A percentile compares a stretch with the other conserved stretches of the same genome.
These are phyloP conservation scores for Mycalesis mineus DNA, from an alignment of 2,888 invertebrate genomes.

Conservation along the genomic window DNA sequence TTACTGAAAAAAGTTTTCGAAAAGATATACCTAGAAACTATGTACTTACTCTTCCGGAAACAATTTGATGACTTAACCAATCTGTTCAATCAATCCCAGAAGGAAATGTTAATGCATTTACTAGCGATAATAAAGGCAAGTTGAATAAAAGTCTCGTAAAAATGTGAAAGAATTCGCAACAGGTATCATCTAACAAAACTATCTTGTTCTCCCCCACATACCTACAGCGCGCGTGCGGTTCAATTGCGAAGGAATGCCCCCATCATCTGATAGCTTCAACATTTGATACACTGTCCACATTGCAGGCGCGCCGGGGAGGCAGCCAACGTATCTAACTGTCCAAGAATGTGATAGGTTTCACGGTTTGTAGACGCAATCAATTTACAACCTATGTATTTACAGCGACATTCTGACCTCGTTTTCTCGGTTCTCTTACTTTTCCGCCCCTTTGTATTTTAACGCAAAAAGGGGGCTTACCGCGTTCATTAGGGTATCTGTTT, in stretches of 20 bases:
- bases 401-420: slow-evolving; percentile 1
- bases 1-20: too few species aligned
- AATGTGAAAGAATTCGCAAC: too few species aligned
- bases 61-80: too few species aligned
- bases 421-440: background rate
- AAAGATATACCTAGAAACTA: too few species aligned
- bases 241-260: slow-evolving; percentile 68
- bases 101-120: too few species aligned
- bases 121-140: too few species aligned
- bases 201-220: slow-evolving; percentile 1
- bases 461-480: too few species aligned
- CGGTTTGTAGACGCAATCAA: slow-evolving; percentile 19
- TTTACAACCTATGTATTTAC: slow-evolving; percentile 18
- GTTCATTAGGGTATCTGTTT: too few species aligned
- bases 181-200: background rate
- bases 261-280: slow-evolving; percentile 65
- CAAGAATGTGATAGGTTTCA: slow-evolving; percentile 30
- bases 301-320: slow-evolving; percentile 52
- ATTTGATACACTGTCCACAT: slow-evolving; percentile 67
- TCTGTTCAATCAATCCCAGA: too few species aligned
- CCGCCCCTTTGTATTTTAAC: background rate
- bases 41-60: too few species aligned
- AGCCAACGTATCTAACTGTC: slow-evolving; percentile 51
- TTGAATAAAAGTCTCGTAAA: too few species aligned
- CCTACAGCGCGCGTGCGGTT: slow-evolving; percentile 57